Base-by-base conservation (phyloP, 2,888 invertebrate genomes). In the Perizoma affinitatum region DNA sequence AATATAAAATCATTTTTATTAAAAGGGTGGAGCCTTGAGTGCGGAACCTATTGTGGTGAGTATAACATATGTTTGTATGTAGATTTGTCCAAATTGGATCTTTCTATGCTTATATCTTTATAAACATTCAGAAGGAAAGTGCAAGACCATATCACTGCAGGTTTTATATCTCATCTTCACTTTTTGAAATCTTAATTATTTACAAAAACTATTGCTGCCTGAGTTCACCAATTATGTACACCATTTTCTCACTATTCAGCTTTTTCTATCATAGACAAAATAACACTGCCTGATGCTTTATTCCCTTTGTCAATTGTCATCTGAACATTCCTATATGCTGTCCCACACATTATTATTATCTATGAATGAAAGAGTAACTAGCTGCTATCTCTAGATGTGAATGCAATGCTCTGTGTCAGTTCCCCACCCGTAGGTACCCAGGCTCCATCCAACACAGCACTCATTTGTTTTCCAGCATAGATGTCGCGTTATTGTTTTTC, bases 11-110 rank as follows among this genome's bases (percentile, higher is more conserved):
- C 6, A 62, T 76, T 79, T 88, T 83, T 80, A 86, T 90, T 79
- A 79, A 86, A 95, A 96, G 96, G 93, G 95, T 94, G 96, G 95
- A 94, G 95, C 95, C 94, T 95, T 94, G 94, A 95, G 96, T 95
- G 96, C 97, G 94, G 97, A 97, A 94, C 98, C 97, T 88, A 97
- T 98, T 92, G 97, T 98, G 96, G 98, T 98, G 96, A 97, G 97
- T 97, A 75, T 75, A 22, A 74, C 60, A 67, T 63, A 66, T 72
- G 69, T 68, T 73, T 74, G 50, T 55, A 51, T 44, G 55, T 63
- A 58, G 58, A 40, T 7, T 48, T 48, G 33, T 48, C 44, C 48
- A 61, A 64, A 42, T 51, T 64, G 38, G 64, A 50, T 58, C 40
- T 45, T 45, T 51, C 41, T 53, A 49, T 44, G 55, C 62, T 53